A percentile compares a stretch with the other conserved stretches of the same genome.
Evolutionary conservation across 2,113 vertebrate species (phyloP).

Genomic region (Bubalus kerabau): DNA sequence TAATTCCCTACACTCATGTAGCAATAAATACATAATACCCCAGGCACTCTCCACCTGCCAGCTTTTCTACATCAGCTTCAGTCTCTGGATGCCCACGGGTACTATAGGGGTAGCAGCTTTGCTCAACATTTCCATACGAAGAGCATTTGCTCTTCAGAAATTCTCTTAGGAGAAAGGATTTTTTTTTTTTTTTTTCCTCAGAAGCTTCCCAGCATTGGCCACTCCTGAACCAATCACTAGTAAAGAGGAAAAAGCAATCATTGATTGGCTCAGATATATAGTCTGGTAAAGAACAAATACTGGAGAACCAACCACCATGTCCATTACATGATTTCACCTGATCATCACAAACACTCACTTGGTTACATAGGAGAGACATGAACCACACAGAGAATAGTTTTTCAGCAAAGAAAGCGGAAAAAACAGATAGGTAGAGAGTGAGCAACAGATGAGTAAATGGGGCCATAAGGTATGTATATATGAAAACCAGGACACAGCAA

Average conservation of each 20-base stretch:
- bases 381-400: not conserved
- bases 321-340: not conserved
- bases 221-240: not conserved
- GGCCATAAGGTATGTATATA: fast-evolving
- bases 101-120: not conserved
- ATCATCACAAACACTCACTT: not conserved
- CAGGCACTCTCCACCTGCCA: not conserved
- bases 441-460: not conserved
- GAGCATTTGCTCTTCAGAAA: not conserved
- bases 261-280: not conserved
- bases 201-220: not conserved
- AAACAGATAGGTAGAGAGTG: not conserved
- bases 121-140: not conserved
- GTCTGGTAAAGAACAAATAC: not conserved
- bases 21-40: not conserved
- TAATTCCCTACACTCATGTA: not conserved
- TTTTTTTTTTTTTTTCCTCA: not conserved
- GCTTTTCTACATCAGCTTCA: too few species aligned
- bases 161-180: not conserved
- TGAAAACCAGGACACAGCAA: not conserved
- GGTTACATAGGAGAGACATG: not conserved
- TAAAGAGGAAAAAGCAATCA: not conserved
- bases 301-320: not conserved
- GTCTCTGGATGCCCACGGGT: not conserved
- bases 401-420: not conserved